Evolutionary conservation across 2,797 vertebrate genomes (phyloP).

Genomic region (Amphiprion clarkii): DNA sequence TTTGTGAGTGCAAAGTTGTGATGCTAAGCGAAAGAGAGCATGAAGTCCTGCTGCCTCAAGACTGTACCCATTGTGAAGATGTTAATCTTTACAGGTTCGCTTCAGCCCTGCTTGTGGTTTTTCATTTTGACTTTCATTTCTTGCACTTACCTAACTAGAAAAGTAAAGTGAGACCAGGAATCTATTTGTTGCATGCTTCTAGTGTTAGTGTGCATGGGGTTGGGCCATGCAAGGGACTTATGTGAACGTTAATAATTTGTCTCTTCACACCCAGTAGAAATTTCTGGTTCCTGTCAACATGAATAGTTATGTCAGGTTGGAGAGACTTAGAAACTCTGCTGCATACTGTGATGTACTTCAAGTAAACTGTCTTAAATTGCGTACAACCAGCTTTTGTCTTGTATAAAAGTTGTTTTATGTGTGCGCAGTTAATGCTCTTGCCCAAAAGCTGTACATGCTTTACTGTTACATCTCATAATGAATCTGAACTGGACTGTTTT

Average conservation of each 20-base stretch:
- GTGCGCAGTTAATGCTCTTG: neutral
- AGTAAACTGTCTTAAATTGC: neutral
- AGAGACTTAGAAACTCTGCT: neutral
- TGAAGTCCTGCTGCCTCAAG: neutral
- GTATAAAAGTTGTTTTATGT: neutral
- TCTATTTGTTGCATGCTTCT: neutral
- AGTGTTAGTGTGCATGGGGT: neutral
- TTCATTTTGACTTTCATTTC: neutral
- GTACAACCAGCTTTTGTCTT: neutral
- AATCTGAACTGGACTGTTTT: neutral
- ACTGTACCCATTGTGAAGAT: neutral
- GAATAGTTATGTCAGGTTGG: neutral
- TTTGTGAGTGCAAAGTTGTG: neutral
- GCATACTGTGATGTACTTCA: neutral
- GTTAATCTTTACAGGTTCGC: conserved; percentile 3
- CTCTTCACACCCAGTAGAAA: neutral
- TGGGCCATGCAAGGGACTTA: neutral
- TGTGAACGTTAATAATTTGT: neutral
- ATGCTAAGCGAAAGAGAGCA: neutral
- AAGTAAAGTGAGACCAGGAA: neutral
- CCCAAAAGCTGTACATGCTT: neutral
- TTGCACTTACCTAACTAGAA: neutral
- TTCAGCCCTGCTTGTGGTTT: neutral
- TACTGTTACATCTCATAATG: neutral
- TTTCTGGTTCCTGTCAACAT: neutral